These are phyloP conservation scores for Drosophila atroscutellata DNA, from an alignment of 2,888 invertebrate genomes.

Conservation along the genomic window DNA sequence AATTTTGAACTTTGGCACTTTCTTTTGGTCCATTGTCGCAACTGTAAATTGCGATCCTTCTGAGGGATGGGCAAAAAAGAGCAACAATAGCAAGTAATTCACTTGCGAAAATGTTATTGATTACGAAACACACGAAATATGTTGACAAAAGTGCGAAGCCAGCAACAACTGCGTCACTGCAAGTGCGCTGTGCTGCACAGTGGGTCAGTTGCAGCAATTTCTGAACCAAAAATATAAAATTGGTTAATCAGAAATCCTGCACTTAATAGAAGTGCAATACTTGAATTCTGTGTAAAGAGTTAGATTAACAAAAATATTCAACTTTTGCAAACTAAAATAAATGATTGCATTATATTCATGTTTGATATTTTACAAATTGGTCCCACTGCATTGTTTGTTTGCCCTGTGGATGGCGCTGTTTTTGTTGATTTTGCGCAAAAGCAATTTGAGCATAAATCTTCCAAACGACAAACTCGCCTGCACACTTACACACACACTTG, in stretches of 20 bases:
- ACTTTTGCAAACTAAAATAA: not conserved
- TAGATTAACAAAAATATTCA: not conserved
- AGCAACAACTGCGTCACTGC: constrained; percentile 56
- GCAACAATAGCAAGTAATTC: constrained; percentile 72
- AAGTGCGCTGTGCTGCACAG: constrained; percentile 31
- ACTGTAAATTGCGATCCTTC: constrained; percentile 32
- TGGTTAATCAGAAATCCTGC: not conserved
- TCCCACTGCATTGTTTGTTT: constrained; percentile 39
- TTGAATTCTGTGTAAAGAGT: not conserved
- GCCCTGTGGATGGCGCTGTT: constrained; percentile 26
- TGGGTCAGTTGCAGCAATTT: constrained; percentile 17
- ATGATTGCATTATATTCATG: not conserved
- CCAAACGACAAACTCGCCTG: constrained; percentile 70
- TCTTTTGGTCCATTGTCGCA: constrained; percentile 39
- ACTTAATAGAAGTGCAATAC: not conserved
- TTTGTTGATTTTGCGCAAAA: constrained; percentile 75
- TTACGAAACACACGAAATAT: constrained; percentile 68
- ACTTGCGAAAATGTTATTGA: constrained; percentile 80
- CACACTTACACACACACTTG: constrained; percentile 27
- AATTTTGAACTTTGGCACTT: constrained; percentile 72
- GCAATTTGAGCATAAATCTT: constrained; percentile 79
- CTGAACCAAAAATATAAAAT: not conserved
- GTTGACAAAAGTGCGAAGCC: constrained; percentile 59
- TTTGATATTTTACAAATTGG: not conserved
- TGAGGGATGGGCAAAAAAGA: constrained; percentile 15